Conservation (phyloP, 2,888 invertebrate species). For the Thymelicus sylvestris region DNA sequence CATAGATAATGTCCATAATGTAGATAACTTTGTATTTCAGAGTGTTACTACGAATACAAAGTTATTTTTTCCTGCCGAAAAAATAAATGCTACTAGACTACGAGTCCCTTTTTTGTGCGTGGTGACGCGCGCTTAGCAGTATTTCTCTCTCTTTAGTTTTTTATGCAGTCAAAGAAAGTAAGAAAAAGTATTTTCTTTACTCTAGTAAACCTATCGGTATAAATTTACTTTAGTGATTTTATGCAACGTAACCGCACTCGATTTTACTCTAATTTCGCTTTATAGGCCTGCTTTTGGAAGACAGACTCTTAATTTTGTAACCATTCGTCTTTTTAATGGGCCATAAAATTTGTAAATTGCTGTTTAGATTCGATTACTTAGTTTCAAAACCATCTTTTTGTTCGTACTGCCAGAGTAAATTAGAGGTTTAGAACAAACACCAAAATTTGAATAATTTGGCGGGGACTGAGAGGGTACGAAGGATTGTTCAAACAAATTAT, state of each 20-base stretch:
- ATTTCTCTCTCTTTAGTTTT: constrained; percentile 2
- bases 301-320: constrained; percentile 10
- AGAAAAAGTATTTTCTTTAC: constrained; percentile 1
- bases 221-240: constrained; percentile 2
- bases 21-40: not conserved
- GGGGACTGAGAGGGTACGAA: not conserved
- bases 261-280: constrained; percentile 22
- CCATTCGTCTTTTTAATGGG: constrained; percentile 29
- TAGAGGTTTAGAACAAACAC: constrained; percentile 7
- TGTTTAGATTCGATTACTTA: constrained; percentile 26
- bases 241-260: constrained; percentile 7
- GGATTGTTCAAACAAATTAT: not conserved
- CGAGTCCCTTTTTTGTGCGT: not conserved
- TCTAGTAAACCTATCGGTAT: not conserved
- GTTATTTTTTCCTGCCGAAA: not conserved
- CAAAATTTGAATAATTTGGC: constrained; percentile 6
- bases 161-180: constrained; percentile 15
- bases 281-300: constrained; percentile 13
- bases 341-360: constrained; percentile 33
- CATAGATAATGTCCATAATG: not conserved
- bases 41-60: not conserved
- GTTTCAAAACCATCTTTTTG: constrained; percentile 17
- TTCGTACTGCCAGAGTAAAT: constrained; percentile 6
- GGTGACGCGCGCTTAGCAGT: not conserved
- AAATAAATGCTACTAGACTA: not conserved